A percentile compares a stretch with the other conserved stretches of the same genome.
Conservation (phyloP, 2,888 invertebrate species). For the Cryptophagus acutangulus region DNA sequence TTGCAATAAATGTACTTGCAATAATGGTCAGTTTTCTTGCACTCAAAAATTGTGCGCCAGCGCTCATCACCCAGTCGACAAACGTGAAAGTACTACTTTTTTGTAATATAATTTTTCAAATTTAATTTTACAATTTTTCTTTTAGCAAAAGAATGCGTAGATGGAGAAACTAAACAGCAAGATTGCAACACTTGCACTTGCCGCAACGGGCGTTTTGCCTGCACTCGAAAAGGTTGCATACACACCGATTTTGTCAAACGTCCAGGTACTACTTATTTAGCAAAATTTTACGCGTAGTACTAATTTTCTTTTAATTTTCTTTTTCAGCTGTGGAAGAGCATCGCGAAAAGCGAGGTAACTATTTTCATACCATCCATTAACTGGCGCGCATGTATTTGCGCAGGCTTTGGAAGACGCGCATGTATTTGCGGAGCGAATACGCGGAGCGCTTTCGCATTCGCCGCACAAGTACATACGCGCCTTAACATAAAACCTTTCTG, state of each 20-base stretch:
- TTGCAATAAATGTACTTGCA: background rate
- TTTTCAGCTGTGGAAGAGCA: no score
- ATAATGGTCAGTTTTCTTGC: no score
- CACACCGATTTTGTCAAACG: background rate
- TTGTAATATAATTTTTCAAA: background rate
- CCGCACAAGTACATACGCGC: no score
- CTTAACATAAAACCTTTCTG: background rate
- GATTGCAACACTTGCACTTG: background rate
- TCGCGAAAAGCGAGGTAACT: constrained; percentile 1
- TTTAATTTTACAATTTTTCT: background rate
- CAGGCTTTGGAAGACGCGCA: no score
- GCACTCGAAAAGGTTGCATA: background rate
- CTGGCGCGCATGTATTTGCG: no score
- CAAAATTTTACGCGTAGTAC: background rate
- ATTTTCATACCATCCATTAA: no score
- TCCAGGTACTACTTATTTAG: background rate
- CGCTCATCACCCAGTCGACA: no score
- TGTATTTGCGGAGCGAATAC: no score
- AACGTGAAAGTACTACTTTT: background rate
- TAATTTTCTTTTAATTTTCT: background rate
- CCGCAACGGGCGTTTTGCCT: background rate
- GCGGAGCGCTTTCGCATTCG: no score
- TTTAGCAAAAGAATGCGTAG: background rate
- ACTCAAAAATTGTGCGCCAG: no score
- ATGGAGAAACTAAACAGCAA: background rate